These are phyloP conservation scores for Agapornis roseicollis DNA, from an alignment of 2,113 vertebrate genomes.

Conservation along the genomic window DNA sequence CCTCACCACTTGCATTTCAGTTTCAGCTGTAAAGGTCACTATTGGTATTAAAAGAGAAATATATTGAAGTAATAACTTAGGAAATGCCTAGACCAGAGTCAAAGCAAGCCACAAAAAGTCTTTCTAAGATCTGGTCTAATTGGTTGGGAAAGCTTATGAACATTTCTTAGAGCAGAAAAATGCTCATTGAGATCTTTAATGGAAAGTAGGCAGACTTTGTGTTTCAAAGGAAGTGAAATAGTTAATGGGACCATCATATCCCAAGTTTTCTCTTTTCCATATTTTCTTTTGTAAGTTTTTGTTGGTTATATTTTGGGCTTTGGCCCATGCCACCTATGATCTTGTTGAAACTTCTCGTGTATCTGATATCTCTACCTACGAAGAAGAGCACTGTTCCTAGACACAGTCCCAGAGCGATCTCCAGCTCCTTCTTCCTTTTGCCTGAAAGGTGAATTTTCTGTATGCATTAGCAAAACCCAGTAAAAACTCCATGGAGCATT, in stretches of 20 bases:
- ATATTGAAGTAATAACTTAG: neutral
- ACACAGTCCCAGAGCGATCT: neutral
- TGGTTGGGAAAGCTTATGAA: neutral
- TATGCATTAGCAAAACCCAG: neutral
- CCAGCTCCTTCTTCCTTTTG: neutral
- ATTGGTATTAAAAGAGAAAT: neutral
- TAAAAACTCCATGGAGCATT: neutral
- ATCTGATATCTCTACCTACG: neutral
- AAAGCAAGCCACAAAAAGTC: neutral
- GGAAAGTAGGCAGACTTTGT: neutral
- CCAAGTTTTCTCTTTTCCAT: neutral
- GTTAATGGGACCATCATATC: neutral
- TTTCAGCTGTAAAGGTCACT: neutral
- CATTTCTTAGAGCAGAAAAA: neutral
- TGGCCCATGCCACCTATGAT: neutral
- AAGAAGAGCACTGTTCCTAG: neutral
- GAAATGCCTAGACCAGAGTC: neutral
- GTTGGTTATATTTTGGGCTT: neutral
- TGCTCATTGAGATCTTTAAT: neutral
- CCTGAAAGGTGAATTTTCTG: neutral
- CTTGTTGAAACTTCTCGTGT: neutral
- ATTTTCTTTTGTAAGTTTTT: neutral
- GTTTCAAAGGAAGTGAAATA: neutral
- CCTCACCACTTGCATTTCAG: neutral
- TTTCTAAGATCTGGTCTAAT: neutral